Evolutionary conservation across 2,113 vertebrate species (phyloP), one percentile per base, ranked within the genome.

Genomic region (Gallinago media): DNA sequence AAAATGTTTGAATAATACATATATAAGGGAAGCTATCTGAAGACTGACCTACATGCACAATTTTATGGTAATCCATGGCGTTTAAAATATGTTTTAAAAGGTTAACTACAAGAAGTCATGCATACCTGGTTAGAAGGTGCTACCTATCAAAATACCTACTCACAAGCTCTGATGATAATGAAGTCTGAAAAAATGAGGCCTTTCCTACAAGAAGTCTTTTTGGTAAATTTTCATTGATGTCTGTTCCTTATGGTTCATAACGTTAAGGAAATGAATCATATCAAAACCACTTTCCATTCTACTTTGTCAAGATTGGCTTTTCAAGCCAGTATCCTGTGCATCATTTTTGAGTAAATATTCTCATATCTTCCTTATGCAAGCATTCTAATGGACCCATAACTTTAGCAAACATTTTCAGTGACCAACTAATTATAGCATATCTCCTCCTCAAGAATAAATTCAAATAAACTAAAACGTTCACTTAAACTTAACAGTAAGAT

Each of bases 361-460:
- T 40, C 47, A 40, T 72, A 55, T 20, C 63, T 96, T 93, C 19
- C 49, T 89, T 76, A 61, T 63, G 44, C 34, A 94, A 68, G 19
- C 34, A 81, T 97, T 89, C 38, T 94, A 91, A 92, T 75, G 3
- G 8, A 88, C 34, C 32, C 71, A 68, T 96, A 86, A 93, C 61
- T 96, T 95, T 70, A 82, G 31, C 19, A 92, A 84, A 84, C 14
- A 73, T 88, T 96, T 96, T 68, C 59, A 70, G 36, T 93, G 82
- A 21, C 62, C 71, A 92, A 66, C 65, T 93, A 84, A 87, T 96
- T 96, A 47, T 66, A 78, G 87, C 50, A 52, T 44, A 94, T 44
- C 21, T 93, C 62, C 54, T 72, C 12, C 81, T 96, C 38, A 85
- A 93, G 70, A 92, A 92, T 94, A 96, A 87, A 96, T 94, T 96